Conservation (phyloP, 2,888 invertebrate genomes). For the Lepidocyrtinus sp. region DNA sequence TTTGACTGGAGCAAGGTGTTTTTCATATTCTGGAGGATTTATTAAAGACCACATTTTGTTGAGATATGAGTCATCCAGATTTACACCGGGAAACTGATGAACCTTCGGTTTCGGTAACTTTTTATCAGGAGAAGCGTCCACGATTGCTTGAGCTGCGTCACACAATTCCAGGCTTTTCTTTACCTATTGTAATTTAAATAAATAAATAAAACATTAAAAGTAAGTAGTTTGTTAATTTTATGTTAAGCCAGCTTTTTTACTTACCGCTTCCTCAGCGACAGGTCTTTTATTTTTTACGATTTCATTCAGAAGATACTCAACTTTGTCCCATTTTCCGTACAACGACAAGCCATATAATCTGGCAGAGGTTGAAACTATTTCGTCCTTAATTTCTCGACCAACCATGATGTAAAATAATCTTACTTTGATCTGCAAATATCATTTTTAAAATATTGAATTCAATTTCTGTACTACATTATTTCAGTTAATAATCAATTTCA, state of each 20-base stretch:
- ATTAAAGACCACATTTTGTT: constrained; percentile 55
- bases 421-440: constrained; percentile 76
- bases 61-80: constrained; percentile 65
- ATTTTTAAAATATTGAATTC: neutral
- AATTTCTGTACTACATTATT: neutral
- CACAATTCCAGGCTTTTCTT: constrained; percentile 72
- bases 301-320: constrained; percentile 71
- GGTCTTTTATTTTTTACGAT: constrained; percentile 31
- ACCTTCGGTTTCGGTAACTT: constrained; percentile 62
- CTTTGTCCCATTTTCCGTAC: constrained; percentile 80
- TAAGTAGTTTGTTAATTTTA: too few species aligned
- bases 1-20: constrained; percentile 53
- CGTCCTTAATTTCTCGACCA: constrained; percentile 73
- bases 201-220: neutral
- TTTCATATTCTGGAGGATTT: constrained; percentile 58
- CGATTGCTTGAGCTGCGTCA: constrained; percentile 73
- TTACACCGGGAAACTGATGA: constrained; percentile 61
- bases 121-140: constrained; percentile 65
- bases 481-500: neutral
- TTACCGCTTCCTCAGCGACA: constrained; percentile 63
- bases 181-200: constrained; percentile 52
- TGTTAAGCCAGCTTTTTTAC: constrained; percentile 13
- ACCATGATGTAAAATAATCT: constrained; percentile 82
- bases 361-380: constrained; percentile 76
- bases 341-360: constrained; percentile 80